Evolutionary conservation across 1,140 invertebrate species (phyloP), one percentile per base, ranked within the genome.

Genomic region (Caerostris extrusa): DNA sequence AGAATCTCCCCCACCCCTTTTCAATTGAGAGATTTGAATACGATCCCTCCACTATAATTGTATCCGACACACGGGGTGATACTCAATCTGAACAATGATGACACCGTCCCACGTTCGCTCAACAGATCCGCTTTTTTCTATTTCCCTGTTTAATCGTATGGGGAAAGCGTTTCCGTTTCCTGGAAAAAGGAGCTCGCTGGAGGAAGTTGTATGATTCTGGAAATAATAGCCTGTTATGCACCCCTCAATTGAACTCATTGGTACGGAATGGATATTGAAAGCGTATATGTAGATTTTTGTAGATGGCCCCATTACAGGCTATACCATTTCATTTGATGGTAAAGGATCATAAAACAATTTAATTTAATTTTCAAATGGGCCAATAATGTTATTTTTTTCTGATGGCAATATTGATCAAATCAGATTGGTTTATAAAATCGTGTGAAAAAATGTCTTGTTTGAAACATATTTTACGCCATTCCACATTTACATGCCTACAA

Each of bases 11-110:
- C 57, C 7, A 7, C 69, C 69, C 69, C 19, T 10, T 77, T 90
- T 90, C 61, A 90, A 64, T 91, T 14, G 81, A 60, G 53, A 91
- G 77, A 91, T 91, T 83, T 91, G 90, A 91, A 91, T 91, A 91
- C 90, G 58, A 64, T 83, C 90, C 77, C 90, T 64, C 90, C 7
- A 6, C 57, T 58, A 83, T 91, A 91, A 91, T 91, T 91, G 77
- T 83, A 83, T 91, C 90, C 82, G 71, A 19, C 71, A 34, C 19
- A 81, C 58, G 34, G 60, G 58, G 57, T 64, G 90, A 91, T 83
- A 91, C 58, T 58, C 90, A 91, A 91, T 91, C 90, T 83, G 90
- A 91, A 91, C 90, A 91, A 83, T 91, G n/a, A 91, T 91, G 90
- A 91, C 81, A 91, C 90, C 90, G 53, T 83, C 77, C 34, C 77